Evolutionary conservation across 2,113 vertebrate genomes (phyloP).

Genomic region (Lampris incognitus): DNA sequence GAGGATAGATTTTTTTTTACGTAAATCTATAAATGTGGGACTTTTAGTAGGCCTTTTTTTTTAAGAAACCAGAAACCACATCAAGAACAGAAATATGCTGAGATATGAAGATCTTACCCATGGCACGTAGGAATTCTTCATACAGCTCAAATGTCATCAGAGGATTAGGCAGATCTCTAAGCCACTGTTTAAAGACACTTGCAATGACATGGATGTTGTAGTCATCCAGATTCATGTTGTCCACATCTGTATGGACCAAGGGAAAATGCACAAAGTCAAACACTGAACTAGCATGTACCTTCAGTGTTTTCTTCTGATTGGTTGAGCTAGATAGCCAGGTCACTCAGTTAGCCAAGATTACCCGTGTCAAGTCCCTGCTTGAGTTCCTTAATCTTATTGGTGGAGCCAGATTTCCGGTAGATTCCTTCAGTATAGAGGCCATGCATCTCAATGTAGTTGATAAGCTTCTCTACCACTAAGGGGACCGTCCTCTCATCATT

Average conservation of each 20-base stretch:
- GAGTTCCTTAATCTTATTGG: conserved; percentile 97
- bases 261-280: conserved; percentile 14
- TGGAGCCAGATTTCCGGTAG: conserved; percentile 95
- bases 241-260: conserved; percentile 84
- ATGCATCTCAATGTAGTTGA: conserved; percentile 99
- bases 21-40: background rate
- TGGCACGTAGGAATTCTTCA: conserved; percentile 94
- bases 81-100: background rate
- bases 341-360: conserved; percentile 38
- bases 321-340: background rate
- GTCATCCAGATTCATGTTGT: conserved; percentile 93
- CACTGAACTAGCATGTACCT: background rate
- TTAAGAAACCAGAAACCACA: too few relatives aligned
- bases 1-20: too few relatives aligned
- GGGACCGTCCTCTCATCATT: conserved; percentile 93
- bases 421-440: conserved; percentile 98
- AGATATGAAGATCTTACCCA: conserved; percentile 84
- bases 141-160: conserved; percentile 99
- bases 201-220: conserved; percentile 98
- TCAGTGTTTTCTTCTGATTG: background rate
- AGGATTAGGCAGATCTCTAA: conserved; percentile 96
- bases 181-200: conserved; percentile 98
- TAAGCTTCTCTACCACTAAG: conserved; percentile 94
- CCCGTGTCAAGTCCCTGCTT: conserved; percentile 94
- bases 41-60: background rate